Base-by-base conservation (phyloP, 2,797 vertebrate species). In the Urocyon cinereoargenteus region DNA sequence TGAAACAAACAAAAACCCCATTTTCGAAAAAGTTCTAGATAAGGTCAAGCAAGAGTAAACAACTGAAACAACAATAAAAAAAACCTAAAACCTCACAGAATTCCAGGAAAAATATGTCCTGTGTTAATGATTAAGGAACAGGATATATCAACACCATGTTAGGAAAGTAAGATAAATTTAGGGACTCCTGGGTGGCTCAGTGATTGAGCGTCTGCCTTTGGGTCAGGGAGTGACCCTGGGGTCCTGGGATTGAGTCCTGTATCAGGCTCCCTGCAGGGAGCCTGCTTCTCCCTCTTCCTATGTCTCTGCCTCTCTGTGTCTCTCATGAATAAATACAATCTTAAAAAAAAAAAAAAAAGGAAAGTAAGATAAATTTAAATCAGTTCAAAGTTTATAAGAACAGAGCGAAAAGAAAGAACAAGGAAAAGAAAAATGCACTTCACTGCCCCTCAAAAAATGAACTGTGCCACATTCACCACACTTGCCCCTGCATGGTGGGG, bases 391-490 rank as follows among this genome's bases (percentile, higher is more conserved):
- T 70, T 72, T 85, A 10, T 53, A 66, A 92, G 51, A 81, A 62
- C 12, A 90, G 6, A 91, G 11, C 11, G 49, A 91, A 84, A 88
- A 61, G 64, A 86, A 62, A 82, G 66, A 79, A 77, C 91, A 51
- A 4, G 57, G 64, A 11, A 36, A 26, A 36, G 64, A 86, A 72
- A 89, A 94, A 68, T 21, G 26, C 5, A 10, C 10, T 53, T 18
- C 24, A 8, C 19, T 2, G 13, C 31, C 21, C 18, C 26, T 4
- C 14, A 24, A 59, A 62, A 22, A 73, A 53, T 26, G 59, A 18
- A 13, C 3, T 1, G 5, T n/a, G 11, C 12, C 0, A 0, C 2
- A 31, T 28, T 19, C 1, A 10, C 31, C 53, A 10, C 4, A 3
- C 15, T 40, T 3, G 21, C 19, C 7, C 1, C 5, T 0, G 1